Percentiles rank a stretch among this genome's conserved stretches.
Conservation (phyloP, 2,797 vertebrate species). For the Acrocephalus scirpaceus region DNA sequence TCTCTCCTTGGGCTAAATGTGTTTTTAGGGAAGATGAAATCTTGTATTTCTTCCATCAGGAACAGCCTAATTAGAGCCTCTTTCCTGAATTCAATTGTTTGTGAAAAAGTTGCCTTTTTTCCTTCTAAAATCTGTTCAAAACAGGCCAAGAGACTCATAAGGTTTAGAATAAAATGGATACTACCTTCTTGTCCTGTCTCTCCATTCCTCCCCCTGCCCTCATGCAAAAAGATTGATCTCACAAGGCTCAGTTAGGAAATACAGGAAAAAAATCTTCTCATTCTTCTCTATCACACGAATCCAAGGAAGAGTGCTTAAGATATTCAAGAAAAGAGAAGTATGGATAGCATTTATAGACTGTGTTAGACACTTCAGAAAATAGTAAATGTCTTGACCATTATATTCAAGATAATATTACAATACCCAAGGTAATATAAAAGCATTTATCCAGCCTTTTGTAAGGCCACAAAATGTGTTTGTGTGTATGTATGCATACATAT, state of each 20-base stretch:
- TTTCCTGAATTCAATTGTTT: neutral
- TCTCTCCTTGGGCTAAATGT: neutral
- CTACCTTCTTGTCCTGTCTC: neutral
- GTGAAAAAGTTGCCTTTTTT: neutral
- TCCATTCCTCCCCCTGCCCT: neutral
- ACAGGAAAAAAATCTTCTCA: neutral
- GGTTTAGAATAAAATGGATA: neutral
- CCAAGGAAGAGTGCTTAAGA: neutral
- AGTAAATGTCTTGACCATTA: neutral
- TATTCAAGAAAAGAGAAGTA: neutral
- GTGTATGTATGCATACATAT: too few relatives aligned
- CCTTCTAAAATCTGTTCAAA: neutral
- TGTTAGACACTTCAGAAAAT: neutral
- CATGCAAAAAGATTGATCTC: neutral
- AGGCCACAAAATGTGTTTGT: neutral
- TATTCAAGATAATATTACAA: neutral
- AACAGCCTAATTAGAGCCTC: neutral
- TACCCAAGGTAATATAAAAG: neutral
- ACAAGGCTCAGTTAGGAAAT: neutral
- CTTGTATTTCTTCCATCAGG: neutral
- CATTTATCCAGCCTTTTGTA: neutral
- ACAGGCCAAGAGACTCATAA: neutral
- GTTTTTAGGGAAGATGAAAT: neutral
- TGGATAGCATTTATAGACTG: neutral
- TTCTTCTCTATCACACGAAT: neutral